Evolutionary conservation across 1,140 invertebrate genomes (phyloP).

Genomic region (Pentalonia nigronervosa): DNA sequence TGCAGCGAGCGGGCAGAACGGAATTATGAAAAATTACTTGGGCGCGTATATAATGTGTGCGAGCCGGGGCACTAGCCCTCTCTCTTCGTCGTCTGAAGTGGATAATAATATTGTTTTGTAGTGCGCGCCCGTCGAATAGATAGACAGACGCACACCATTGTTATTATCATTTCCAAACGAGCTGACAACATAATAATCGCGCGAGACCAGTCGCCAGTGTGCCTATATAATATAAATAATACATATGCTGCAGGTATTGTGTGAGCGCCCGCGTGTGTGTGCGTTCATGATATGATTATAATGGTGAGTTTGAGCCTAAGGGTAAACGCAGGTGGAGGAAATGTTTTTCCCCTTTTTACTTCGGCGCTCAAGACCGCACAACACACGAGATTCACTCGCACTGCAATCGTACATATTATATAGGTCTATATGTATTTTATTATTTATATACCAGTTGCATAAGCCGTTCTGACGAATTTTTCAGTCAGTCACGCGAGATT

Average conservation of each 20-base stretch:
- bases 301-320: conserved; percentile 18
- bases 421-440: neutral
- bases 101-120: neutral
- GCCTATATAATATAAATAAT: neutral
- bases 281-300: neutral
- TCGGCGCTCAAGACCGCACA: neutral
- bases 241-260: neutral
- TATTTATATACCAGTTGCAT: neutral
- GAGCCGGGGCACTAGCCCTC: neutral
- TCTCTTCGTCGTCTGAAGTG: neutral
- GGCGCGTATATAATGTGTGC: neutral
- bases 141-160: conserved; percentile 30
- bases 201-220: neutral
- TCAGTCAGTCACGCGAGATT: neutral
- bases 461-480: neutral
- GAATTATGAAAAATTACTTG: conserved; percentile 34
- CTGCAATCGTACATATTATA: neutral
- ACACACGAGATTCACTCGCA: conserved; percentile 19
- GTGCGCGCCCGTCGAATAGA: neutral
- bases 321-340: conserved; percentile 33
- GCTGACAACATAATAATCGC: conserved; percentile 50
- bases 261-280: neutral
- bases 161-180: conserved; percentile 42
- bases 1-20: neutral
- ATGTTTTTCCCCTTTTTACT: neutral